Evolutionary conservation across 2,888 invertebrate species (phyloP).

Genomic region (Choreutis nemorana): DNA sequence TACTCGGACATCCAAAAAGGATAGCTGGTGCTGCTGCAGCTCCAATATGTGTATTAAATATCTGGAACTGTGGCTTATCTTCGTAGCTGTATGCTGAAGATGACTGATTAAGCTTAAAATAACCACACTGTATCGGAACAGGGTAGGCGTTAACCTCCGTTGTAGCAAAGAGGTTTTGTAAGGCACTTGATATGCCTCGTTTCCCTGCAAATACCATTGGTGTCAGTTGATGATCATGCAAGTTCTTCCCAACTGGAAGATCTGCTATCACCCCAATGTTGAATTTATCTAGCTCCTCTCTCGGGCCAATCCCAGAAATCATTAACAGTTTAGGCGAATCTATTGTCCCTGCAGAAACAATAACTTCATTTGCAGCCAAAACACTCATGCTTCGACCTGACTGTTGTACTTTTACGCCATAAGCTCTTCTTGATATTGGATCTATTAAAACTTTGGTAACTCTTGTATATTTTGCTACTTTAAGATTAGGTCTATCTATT

Average conservation of each 20-base stretch:
- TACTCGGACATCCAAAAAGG: conserved; percentile 20
- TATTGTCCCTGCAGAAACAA: conserved; percentile 41
- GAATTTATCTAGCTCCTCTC: conserved; percentile 23
- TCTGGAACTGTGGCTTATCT: conserved; percentile 36
- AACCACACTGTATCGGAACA: conserved; percentile 30
- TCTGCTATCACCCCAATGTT: conserved; percentile 27
- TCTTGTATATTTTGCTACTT: conserved; percentile 31
- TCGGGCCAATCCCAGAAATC: conserved; percentile 45
- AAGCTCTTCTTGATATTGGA: conserved; percentile 19
- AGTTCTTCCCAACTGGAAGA: conserved; percentile 44
- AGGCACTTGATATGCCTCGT: conserved; percentile 19
- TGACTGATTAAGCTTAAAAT: conserved; percentile 24
- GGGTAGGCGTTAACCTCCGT: conserved; percentile 24
- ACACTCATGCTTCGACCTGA: conserved; percentile 23
- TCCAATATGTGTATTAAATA: conserved; percentile 35
- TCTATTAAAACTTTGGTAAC: conserved; percentile 38
- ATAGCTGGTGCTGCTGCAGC: conserved; percentile 27
- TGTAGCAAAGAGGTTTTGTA: conserved; percentile 19
- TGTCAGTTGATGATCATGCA: conserved; percentile 36
- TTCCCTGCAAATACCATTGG: conserved; percentile 30
- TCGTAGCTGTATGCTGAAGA: conserved; percentile 4
- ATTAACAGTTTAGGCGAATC: conserved; percentile 44
- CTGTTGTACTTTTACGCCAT: conserved; percentile 30
- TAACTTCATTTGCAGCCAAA: conserved; percentile 32
- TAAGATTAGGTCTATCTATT: conserved; percentile 31